A percentile compares a stretch with the other conserved stretches of the same genome.
Conservation (phyloP, 1,140 invertebrate species). For the Heliothis virescens region DNA sequence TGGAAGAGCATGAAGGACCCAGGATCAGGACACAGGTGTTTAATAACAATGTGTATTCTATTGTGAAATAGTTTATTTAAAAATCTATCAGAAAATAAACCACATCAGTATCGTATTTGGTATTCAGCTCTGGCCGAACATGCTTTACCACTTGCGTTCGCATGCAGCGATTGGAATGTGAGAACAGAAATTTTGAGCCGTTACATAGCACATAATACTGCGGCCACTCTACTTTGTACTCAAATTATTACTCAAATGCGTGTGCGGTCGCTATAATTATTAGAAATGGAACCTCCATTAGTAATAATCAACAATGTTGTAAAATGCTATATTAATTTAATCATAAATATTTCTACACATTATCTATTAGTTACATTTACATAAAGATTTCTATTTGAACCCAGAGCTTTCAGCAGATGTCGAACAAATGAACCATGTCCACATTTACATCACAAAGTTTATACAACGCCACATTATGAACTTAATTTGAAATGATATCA, state of each 20-base stretch:
- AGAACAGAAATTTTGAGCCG: constrained; percentile 58
- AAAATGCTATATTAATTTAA: constrained; percentile 71
- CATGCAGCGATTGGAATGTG: constrained; percentile 76
- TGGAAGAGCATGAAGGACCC: too few relatives aligned
- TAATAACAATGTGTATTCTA: constrained; percentile 46
- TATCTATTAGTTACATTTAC: constrained; percentile 67
- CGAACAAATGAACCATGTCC: constrained; percentile 61
- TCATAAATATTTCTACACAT: constrained; percentile 76
- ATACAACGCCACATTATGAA: constrained; percentile 52
- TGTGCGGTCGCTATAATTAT: constrained; percentile 53
- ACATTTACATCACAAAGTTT: constrained; percentile 66
- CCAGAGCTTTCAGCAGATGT: constrained; percentile 66
- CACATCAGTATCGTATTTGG: constrained; percentile 77
- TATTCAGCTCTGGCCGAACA: constrained; percentile 76
- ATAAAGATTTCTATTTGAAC: constrained; percentile 57
- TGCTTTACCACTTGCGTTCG: constrained; percentile 58
- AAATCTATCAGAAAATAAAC: constrained; percentile 74
- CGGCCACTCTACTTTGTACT: constrained; percentile 63
- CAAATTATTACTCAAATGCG: constrained; percentile 60
- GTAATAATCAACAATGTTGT: constrained; percentile 63
- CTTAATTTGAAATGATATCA: constrained; percentile 53
- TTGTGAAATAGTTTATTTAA: constrained; percentile 57
- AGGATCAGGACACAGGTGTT: constrained; percentile 15
- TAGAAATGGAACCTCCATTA: constrained; percentile 56
- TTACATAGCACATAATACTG: constrained; percentile 49